Percentiles rank a stretch among this genome's conserved stretches.
These are phyloP conservation scores for Pocillopora meandrina DNA, from an alignment of 92 coral and sea anemone genomes.

Conservation along the genomic window DNA sequence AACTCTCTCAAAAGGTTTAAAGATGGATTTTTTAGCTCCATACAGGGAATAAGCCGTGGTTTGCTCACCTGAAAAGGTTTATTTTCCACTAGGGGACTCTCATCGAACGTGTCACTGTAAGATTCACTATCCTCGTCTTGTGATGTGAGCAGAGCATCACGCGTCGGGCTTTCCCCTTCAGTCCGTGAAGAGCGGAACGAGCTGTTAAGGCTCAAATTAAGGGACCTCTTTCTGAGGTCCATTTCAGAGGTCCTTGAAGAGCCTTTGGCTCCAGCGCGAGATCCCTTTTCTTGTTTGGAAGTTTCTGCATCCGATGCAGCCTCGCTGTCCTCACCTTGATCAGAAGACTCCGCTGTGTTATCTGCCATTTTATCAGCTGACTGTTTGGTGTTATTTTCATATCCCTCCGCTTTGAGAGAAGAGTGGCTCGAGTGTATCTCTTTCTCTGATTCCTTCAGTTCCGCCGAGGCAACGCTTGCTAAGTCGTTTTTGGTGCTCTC, in stretches of 20 bases:
- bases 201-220: constrained; percentile 71
- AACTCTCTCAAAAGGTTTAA: background rate
- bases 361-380: constrained; percentile 17
- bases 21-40: background rate
- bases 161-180: constrained; percentile 78
- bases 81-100: constrained; percentile 81
- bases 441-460: constrained; percentile 31
- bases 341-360: constrained; percentile 41
- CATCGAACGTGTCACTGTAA: constrained; percentile 83
- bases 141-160: constrained; percentile 57
- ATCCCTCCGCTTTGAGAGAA: constrained; percentile 19
- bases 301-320: constrained; percentile 65
- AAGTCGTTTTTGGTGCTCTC: constrained; percentile 30
- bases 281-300: constrained; percentile 45
- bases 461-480: constrained; percentile 40
- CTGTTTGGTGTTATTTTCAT: constrained; percentile 18
- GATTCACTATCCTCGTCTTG: constrained; percentile 93
- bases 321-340: constrained; percentile 68
- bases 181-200: constrained; percentile 65
- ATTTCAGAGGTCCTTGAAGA: constrained; percentile 73
- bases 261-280: constrained; percentile 25
- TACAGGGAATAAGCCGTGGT: too few species aligned
- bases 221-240: constrained; percentile 80
- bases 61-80: constrained; percentile 73
- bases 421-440: constrained; percentile 37